These are phyloP conservation scores for Pristis pectinata DNA, from an alignment of 2,797 vertebrate species.

Conservation along the genomic window DNA sequence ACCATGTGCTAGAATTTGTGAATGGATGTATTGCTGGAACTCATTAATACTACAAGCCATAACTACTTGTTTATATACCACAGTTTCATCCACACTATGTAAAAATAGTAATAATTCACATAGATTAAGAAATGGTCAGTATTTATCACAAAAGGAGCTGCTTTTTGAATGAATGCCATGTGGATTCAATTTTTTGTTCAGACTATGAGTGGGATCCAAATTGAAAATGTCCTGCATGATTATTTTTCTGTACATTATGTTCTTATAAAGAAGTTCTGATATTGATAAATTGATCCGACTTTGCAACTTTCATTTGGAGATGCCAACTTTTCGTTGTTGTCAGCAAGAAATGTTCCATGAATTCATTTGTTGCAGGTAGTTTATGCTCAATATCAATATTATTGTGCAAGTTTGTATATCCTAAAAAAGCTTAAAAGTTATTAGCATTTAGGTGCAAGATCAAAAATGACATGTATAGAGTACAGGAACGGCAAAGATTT, in stretches of 20 bases:
- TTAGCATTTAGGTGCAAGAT: background rate
- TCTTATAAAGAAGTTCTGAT: background rate
- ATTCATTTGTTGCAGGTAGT: background rate
- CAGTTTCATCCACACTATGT: background rate
- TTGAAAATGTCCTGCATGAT: background rate
- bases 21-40: background rate
- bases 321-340: background rate
- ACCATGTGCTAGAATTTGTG: background rate
- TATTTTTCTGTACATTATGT: background rate
- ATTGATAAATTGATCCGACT: background rate
- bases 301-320: background rate
- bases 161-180: background rate
- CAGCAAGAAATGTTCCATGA: background rate
- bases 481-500: background rate
- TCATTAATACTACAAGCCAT: background rate
- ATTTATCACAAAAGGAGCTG: background rate
- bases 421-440: background rate
- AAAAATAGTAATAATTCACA: background rate
- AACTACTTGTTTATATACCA: background rate
- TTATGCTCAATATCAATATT: background rate
- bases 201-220: background rate
- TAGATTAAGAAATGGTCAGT: background rate
- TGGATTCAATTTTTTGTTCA: background rate
- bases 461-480: background rate
- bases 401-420: background rate